Evolutionary conservation across 2,888 invertebrate species (phyloP), one percentile per base, ranked within the genome.

Genomic region (Oxyteleia sp.): DNA sequence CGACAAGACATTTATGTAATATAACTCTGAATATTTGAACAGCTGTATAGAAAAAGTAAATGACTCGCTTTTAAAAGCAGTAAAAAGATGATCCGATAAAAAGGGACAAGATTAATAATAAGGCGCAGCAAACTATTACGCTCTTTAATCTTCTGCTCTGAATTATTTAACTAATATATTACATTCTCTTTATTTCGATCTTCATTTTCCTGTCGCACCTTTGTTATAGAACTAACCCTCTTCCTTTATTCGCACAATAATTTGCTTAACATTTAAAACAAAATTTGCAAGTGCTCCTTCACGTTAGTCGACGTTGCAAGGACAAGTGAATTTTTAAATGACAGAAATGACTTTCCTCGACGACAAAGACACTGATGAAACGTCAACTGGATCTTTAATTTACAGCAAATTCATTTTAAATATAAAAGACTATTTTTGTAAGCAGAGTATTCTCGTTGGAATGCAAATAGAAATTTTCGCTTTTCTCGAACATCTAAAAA

Each of bases 101-200:
- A 64, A 63, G 15, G 26, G 18, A 18, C 0, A 16, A 38, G 3
- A 10, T 38, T 4, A 38, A 38, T 38, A 38, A 38, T 38, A 38
- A 51, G 51, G 26, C 38, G 81, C 69, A 53, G 68, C 82, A 82
- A 76, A 85, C 86, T 85, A 85, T 87, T 86, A 81, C 81, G 66
- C 71, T 84, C 83, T 88, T 88, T 88, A 87, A 89, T 89, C 88
- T 89, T 82, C 88, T 83, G 84, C 85, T 84, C 64, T 88, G 88
- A 89, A 89, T 89, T 85, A 89, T 89, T 87, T 87, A 88, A 51
- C 84, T 32, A 38, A 15, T 66, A 66, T 51, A 51, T 47, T 64
- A 18, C 47, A 29, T 49, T 47, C 64, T 32, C 47, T 47, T 64
- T 32, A 49, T 32, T 29, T 32, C 23, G 49, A 64, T 63, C 15